These are phyloP conservation scores for Zingel zingel DNA, from an alignment of 2,113 vertebrate species.

Conservation along the genomic window DNA sequence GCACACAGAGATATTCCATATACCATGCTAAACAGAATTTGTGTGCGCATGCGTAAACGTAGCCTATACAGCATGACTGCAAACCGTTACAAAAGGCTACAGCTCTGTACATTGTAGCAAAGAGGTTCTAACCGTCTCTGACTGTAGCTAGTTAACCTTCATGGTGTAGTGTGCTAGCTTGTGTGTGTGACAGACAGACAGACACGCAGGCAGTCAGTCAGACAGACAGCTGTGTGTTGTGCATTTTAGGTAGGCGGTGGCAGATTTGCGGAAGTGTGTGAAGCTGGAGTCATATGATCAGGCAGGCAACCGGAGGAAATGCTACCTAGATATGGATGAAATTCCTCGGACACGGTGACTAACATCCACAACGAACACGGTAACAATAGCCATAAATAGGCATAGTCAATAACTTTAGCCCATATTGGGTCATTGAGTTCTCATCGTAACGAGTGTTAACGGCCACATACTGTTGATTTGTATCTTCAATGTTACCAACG, in stretches of 20 bases:
- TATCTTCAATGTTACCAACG: too few relatives aligned
- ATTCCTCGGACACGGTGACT: constrained; percentile 54
- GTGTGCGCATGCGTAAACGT: neutral
- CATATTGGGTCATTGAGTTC: neutral
- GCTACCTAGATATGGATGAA: constrained; percentile 67
- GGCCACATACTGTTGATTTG: neutral
- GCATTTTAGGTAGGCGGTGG: neutral
- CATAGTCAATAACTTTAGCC: neutral
- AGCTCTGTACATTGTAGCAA: neutral
- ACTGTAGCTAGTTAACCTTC: too few relatives aligned
- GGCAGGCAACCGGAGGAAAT: constrained; percentile 47
- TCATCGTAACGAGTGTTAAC: neutral
- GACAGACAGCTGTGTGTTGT: neutral
- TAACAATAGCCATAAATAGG: neutral
- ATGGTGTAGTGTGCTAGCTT: neutral
- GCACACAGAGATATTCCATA: too few relatives aligned
- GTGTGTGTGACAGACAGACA: neutral
- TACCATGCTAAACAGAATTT: too few relatives aligned
- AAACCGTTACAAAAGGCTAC: neutral
- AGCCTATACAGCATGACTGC: neutral
- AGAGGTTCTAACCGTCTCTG: too few relatives aligned
- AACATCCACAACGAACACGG: constrained; percentile 32
- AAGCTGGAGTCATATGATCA: constrained; percentile 79
- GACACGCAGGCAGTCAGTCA: neutral
- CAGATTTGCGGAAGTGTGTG: constrained; percentile 73